Evolutionary conservation across 2,888 invertebrate species (phyloP), one percentile per base, ranked within the genome.

Genomic region (Dryadula phaetusa): DNA sequence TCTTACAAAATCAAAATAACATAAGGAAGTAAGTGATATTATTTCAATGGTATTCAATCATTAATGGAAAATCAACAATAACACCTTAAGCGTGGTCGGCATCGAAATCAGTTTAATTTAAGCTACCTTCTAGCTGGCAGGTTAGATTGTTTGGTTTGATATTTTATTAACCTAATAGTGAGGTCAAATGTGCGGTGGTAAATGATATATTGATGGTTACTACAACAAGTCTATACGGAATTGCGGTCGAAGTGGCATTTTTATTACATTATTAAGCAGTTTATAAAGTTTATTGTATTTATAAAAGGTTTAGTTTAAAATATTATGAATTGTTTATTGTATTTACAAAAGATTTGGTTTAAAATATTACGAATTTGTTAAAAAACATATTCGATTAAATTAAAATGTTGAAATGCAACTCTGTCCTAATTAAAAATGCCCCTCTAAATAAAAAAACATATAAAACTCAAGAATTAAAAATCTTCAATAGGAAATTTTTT

Each of bases 11-110:
- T 40, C 40, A 40, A 16, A 46, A 8, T 20, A 63, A 63, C 42
- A 58, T 18, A 18, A 62, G 69, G 69, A 69, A 69, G 66, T 66
- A 28, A 18, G n/a, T 16, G 6, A 37, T 20, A 3, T 28, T 62
- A 56, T 40, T 52, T 52, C 18, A 12, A 47, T 18, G 32, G 56
- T 61, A 49, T 66, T 20, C 58, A 28, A 66, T 54, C 52, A 34
- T 37, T 63, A 63, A 60, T 22, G 25, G 20, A 25, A 32, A 60
- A 66, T 34, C 42, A 58, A 69, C 66, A 66, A 61, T 60, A 40
- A 60, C 20, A 16, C 5, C 12, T 1, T 8, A 18, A 37, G 60
- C 66, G 66, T 69, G 69, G 61, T 12, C 34, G 10, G 66, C 37
- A 32, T 60, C 14, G 32, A 66, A 64, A 54, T 37, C 44, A 44